Evolutionary conservation across 1,140 invertebrate species (phyloP), one percentile per base, ranked within the genome.

Genomic region (Drosophila sturtevanti): DNA sequence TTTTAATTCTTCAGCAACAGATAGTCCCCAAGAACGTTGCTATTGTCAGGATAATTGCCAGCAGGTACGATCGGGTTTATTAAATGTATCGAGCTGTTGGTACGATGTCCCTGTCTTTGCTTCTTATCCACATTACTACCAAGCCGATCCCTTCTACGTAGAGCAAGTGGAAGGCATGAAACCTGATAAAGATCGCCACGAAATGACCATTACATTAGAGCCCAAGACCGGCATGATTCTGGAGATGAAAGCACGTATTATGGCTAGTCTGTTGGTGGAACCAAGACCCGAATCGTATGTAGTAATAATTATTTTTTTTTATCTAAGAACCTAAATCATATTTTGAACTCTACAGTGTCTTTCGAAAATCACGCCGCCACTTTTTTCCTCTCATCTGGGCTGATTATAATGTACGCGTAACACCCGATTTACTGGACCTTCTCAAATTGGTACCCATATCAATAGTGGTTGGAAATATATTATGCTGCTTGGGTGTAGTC

Each of bases 101-200:
- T 89, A 81, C 24, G 81, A 77, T n/a, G 71, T 78, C 5, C 97
- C 97, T 0, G 94, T 96, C 1, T 97, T 96, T 79, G 92, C 97
- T 16, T 97, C 97, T 7, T 95, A 95, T 72, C 97, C 97, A 0
- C 97, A 98, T 92, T 98, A 97, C 93, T 95, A 96, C 79, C 92
- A 95, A 63, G 96, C 95, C 0, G 96, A 98, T 92, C 93, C 94
- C 0, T 94, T 90, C 72, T 95, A 97, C 54, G 72, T 84, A 2
- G 74, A 95, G 0, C 90, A 92, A 4, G 94, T 98, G 7, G 91
- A 92, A 0, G 97, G 97, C 31, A 92, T 98, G 92, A 77, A 93
- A 0, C 97, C 97, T 0, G 91, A 95, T 27, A 93, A 94, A 63
- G 92, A 94, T 0, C 93, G 95, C 65, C 96, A 98, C 82, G 93